Conservation (phyloP, 1,140 invertebrate genomes). For the Trigoniulus corallinus region DNA sequence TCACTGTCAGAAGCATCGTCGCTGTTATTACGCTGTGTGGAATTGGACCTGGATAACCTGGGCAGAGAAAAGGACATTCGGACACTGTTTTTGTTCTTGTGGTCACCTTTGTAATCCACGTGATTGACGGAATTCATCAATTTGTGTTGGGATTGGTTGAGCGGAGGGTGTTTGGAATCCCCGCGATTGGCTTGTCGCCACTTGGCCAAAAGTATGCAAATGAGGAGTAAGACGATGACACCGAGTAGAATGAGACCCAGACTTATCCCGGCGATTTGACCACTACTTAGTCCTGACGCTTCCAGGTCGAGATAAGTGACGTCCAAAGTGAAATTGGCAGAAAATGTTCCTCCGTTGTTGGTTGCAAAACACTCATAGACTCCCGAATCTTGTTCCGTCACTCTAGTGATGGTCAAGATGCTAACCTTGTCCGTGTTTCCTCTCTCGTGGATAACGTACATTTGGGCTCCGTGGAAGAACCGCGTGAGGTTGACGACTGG, state of each 20-base stretch:
- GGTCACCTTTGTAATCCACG: neutral
- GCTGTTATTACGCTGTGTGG: neutral
- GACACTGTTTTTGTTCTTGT: neutral
- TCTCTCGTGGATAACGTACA: conserved; percentile 58
- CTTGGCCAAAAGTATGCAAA: neutral
- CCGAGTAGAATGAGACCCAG: neutral
- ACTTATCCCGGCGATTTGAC: conserved; percentile 1
- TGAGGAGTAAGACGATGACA: neutral
- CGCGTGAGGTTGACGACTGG: conserved; percentile 54
- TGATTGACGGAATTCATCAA: neutral
- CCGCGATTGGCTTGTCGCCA: neutral
- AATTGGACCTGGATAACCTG: neutral
- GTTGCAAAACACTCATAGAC: conserved; percentile 82
- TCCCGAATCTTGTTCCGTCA: conserved; percentile 68
- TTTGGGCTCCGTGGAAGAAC: conserved; percentile 35
- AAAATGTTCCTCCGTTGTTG: conserved; percentile 77
- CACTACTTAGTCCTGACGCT: neutral
- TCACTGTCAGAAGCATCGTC: conserved; percentile 1
- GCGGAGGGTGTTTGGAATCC: neutral
- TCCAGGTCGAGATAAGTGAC: conserved; percentile 25
- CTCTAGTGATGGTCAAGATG: conserved; percentile 63
- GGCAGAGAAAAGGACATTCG: neutral
- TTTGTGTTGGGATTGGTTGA: neutral
- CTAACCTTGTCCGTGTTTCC: conserved; percentile 53
- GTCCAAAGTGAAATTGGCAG: conserved; percentile 74